phyloP scores from a whole-genome alignment of 2,113 vertebrate genomes.

The Rousettus leschenaultii region DNA sequence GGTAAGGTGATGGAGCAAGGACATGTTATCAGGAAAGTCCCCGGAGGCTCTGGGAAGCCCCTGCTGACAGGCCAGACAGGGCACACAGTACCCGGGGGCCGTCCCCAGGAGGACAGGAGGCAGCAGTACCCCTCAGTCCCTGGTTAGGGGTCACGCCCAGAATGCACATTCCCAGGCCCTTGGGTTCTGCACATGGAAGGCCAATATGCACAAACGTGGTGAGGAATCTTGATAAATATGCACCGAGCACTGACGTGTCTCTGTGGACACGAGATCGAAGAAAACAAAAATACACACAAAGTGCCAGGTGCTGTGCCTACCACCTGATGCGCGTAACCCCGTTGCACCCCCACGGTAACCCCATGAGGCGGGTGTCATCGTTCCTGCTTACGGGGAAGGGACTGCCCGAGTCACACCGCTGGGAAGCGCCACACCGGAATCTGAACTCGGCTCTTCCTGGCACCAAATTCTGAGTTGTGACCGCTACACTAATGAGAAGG shows the following conservation, averaged over 20 bases:
- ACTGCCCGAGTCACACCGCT: background rate
- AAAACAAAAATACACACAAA: too few relatives aligned
- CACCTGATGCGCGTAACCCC: too few relatives aligned
- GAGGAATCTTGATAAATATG: too few relatives aligned
- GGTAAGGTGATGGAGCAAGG: background rate
- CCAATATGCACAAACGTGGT: background rate
- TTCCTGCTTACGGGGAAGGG: background rate
- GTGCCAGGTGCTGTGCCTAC: background rate
- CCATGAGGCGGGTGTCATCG: background rate
- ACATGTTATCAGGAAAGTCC: background rate
- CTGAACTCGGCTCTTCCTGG: background rate
- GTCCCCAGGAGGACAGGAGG: background rate
- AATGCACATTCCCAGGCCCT: background rate
- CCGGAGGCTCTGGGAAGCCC: background rate
- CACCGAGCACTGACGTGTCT: rapidly evolving
- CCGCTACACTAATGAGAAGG: too few relatives aligned
- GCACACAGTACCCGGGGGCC: background rate
- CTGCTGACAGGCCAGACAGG: background rate
- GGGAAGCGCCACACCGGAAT: background rate
- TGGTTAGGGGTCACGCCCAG: background rate
- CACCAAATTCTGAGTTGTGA: background rate
- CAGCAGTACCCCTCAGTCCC: background rate
- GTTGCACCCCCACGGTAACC: background rate
- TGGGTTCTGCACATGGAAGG: background rate
- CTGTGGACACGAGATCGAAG: background rate